These are phyloP conservation scores for Mythimna impura DNA, from an alignment of 2,888 invertebrate genomes.

Conservation along the genomic window DNA sequence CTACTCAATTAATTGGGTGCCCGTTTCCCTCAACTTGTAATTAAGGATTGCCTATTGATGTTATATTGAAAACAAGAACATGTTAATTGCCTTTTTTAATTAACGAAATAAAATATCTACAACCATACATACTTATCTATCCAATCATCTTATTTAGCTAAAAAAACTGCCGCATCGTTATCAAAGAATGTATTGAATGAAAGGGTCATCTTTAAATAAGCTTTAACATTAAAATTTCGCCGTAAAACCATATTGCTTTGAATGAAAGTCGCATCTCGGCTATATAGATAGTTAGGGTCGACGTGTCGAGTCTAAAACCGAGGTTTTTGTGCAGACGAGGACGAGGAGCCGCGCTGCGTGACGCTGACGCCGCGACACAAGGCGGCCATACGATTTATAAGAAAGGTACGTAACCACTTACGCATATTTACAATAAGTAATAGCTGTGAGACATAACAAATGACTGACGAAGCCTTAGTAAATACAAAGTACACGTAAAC, in stretches of 20 bases:
- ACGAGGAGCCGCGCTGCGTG: constrained; percentile 94
- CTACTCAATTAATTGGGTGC: constrained; percentile 36
- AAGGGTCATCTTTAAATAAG: constrained; percentile 35
- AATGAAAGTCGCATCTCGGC: constrained; percentile 38
- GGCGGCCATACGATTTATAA: constrained; percentile 96
- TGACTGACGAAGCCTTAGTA: constrained; percentile 16
- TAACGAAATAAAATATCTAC: constrained; percentile 11
- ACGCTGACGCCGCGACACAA: constrained; percentile 96
- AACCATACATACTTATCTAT: constrained; percentile 7
- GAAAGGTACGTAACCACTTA: constrained; percentile 93
- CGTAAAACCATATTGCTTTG: constrained; percentile 36
- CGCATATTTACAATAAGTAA: constrained; percentile 6
- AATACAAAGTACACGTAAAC: constrained; percentile 19
- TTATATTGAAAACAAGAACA: constrained; percentile 36
- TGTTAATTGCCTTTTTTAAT: constrained; percentile 9
- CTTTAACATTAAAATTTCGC: constrained; percentile 39
- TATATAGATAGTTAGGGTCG: constrained; percentile 14
- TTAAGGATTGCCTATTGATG: constrained; percentile 46
- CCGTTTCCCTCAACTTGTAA: constrained; percentile 40
- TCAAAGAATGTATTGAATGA: constrained; percentile 14
- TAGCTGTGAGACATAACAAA: not conserved
- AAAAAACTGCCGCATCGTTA: not conserved
- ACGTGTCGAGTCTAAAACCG: constrained; percentile 32
- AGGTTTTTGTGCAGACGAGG: constrained; percentile 92
- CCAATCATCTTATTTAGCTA: constrained; percentile 19